Evolutionary conservation across 2,113 vertebrate genomes (phyloP).

Genomic region (Alouatta palliata): DNA sequence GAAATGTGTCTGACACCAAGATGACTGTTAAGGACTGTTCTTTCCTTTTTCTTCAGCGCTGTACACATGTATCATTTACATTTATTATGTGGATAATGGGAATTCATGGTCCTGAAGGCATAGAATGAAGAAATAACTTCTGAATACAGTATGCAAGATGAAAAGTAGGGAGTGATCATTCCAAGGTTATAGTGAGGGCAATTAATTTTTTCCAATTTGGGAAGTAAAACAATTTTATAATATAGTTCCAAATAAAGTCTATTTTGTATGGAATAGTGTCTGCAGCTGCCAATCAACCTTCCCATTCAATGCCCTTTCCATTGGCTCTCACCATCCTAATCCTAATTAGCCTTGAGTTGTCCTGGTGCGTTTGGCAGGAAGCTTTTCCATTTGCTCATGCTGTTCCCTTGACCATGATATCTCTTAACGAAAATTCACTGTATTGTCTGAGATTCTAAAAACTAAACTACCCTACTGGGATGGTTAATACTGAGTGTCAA

Average conservation of each 20-base stretch:
- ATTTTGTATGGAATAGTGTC: not conserved
- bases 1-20: not conserved
- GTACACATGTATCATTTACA: not conserved
- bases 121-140: not conserved
- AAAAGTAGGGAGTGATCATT: not conserved
- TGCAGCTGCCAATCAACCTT: not conserved
- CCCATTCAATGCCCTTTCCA: not conserved
- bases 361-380: not conserved
- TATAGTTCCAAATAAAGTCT: not conserved
- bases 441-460: not conserved
- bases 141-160: not conserved
- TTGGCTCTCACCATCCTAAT: not conserved
- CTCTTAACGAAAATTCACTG: not conserved
- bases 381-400: not conserved
- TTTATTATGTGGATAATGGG: not conserved
- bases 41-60: not conserved
- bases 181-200: not conserved
- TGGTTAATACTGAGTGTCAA: too few relatives aligned
- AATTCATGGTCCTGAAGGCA: not conserved
- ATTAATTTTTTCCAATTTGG: constrained; percentile 9
- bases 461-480: not conserved
- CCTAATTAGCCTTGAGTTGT: not conserved
- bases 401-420: not conserved
- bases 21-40: not conserved
- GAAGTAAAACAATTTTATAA: not conserved